Evolutionary conservation across 2,888 invertebrate genomes (phyloP).

Genomic region (Papilio protenor): DNA sequence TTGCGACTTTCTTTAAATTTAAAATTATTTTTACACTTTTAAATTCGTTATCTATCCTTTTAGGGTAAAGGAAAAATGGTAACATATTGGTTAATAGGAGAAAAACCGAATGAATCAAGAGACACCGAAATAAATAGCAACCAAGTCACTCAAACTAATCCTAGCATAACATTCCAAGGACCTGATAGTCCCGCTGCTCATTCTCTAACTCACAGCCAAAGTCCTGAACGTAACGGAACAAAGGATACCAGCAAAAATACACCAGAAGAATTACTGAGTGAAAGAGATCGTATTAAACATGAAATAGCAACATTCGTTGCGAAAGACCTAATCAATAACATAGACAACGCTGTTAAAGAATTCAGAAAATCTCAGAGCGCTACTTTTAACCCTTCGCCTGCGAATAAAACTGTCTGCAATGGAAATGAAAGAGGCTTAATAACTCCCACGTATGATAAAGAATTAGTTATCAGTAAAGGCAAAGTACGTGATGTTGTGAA

Average conservation of each 20-base stretch:
- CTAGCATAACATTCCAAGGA: slow-evolving; percentile 79
- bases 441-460: slow-evolving; percentile 77
- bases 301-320: slow-evolving; percentile 79
- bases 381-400: slow-evolving; percentile 56
- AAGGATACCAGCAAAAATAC: slow-evolving; percentile 61
- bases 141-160: slow-evolving; percentile 62
- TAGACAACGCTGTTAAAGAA: slow-evolving; percentile 74
- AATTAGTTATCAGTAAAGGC: slow-evolving; percentile 77
- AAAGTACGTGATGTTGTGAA: slow-evolving; percentile 81
- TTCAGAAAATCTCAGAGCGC: slow-evolving; percentile 76
- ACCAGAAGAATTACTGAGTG: slow-evolving; percentile 66
- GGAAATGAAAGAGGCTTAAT: slow-evolving; percentile 69
- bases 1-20: not conserved
- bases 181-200: slow-evolving; percentile 79
- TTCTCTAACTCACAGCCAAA: slow-evolving; percentile 71
- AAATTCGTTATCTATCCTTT: slow-evolving; percentile 45
- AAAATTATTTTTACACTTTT: not conserved
- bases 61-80: slow-evolving; percentile 95
- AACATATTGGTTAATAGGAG: slow-evolving; percentile 94
- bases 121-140: slow-evolving; percentile 54
- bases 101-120: slow-evolving; percentile 65
- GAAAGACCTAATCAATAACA: slow-evolving; percentile 77
- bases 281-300: slow-evolving; percentile 76
- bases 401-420: slow-evolving; percentile 57
- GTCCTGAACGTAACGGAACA: slow-evolving; percentile 67